Percentiles rank a stretch among this genome's conserved stretches.
phyloP scores from a whole-genome alignment of 92 coral and sea anemone genomes.

The Phenganax stokvisi region DNA sequence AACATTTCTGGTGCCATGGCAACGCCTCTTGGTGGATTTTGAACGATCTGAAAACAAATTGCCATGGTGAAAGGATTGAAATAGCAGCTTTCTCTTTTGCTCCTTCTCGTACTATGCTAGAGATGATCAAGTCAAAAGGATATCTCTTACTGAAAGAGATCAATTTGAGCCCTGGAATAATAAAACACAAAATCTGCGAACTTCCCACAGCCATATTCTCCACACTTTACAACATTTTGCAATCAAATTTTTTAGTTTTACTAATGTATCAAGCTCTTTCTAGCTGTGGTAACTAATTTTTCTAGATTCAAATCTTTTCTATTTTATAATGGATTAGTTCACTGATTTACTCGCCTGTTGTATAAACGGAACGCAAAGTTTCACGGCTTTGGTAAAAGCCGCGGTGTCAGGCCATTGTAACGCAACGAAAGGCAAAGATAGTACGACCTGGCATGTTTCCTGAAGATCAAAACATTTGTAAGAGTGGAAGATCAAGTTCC shows the following conservation, averaged over 20 bases:
- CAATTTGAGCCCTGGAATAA: too few relatives aligned
- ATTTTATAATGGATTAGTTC: not conserved
- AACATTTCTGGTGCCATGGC: conserved; percentile 56
- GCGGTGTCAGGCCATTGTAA: conserved; percentile 85
- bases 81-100: not conserved
- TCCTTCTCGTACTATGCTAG: too few relatives aligned
- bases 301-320: too few relatives aligned
- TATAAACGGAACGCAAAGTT: conserved; percentile 64
- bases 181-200: not conserved
- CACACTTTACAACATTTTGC: too few relatives aligned
- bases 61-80: not conserved
- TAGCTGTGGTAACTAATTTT: not conserved
- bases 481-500: too few relatives aligned
- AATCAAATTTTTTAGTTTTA: too few relatives aligned
- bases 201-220: not conserved
- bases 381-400: conserved; percentile 68
- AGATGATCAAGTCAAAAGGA: too few relatives aligned
- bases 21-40: conserved; percentile 50
- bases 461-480: conserved; percentile 17
- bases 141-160: too few relatives aligned
- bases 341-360: conserved; percentile 52
- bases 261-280: too few relatives aligned
- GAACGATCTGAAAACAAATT: conserved; percentile 12
- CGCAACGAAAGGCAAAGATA: conserved; percentile 66
- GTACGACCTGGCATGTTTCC: conserved; percentile 64